Evolutionary conservation across 2,797 vertebrate species (phyloP).

Genomic region (Girardinus metallicus): DNA sequence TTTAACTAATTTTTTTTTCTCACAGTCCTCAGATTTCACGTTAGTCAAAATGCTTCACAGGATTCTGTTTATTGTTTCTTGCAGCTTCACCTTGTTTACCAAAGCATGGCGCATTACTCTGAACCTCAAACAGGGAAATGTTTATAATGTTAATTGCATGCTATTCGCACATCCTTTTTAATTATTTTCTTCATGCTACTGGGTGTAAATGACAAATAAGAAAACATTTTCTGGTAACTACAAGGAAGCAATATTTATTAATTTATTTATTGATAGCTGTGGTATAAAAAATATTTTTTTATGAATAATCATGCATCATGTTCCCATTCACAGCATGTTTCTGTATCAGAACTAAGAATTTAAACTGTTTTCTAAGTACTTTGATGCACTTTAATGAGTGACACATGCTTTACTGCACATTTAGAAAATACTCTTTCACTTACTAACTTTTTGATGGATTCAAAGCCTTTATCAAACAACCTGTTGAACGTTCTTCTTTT

Average conservation of each 20-base stretch:
- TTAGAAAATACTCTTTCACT: neutral
- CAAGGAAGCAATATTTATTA: neutral
- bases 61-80: neutral
- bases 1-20: constrained; percentile 35
- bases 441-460: neutral
- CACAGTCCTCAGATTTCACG: constrained; percentile 21
- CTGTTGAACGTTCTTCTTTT: neutral
- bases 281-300: neutral
- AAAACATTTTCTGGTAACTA: neutral
- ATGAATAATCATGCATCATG: neutral
- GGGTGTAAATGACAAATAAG: constrained; percentile 10
- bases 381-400: neutral
- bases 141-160: constrained; percentile 7
- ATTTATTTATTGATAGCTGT: neutral
- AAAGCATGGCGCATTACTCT: constrained; percentile 25
- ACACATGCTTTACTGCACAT: neutral
- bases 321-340: neutral
- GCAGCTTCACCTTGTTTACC: constrained; percentile 32
- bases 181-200: neutral
- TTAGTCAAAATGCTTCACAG: constrained; percentile 28
- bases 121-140: constrained; percentile 14
- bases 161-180: neutral
- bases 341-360: neutral
- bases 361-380: neutral
- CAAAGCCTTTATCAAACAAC: neutral